Percentiles rank a stretch among this genome's conserved stretches.
Evolutionary conservation across 2,888 invertebrate genomes (phyloP).

Genomic region (Eurytoma adleriae): DNA sequence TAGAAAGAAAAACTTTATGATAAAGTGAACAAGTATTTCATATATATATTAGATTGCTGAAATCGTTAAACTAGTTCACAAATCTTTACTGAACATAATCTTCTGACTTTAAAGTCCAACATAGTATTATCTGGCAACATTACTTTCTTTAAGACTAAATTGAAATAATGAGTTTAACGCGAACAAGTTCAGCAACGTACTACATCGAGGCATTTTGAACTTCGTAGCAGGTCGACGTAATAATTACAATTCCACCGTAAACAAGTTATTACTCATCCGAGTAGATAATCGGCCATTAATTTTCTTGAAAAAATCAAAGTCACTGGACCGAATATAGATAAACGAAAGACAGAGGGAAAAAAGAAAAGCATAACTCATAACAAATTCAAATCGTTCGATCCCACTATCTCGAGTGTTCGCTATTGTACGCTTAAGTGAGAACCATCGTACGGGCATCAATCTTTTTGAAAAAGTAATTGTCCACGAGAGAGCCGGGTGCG

Average conservation of each 20-base stretch:
- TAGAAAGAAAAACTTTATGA: too few species aligned
- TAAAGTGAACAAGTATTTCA: too few species aligned
- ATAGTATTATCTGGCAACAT: too few species aligned
- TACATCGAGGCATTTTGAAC: conserved; percentile 18
- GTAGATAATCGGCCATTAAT: conserved; percentile 14
- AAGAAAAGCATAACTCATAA: not conserved
- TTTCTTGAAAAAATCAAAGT: conserved; percentile 24
- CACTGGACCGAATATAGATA: not conserved
- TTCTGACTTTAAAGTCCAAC: too few species aligned
- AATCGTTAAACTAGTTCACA: too few species aligned
- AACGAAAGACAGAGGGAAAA: not conserved
- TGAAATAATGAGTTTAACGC: too few species aligned
- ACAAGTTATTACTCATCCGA: conserved; percentile 22
- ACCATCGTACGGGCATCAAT: conserved; percentile 30
- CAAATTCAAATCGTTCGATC: conserved; percentile 32
- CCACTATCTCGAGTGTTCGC: conserved; percentile 13
- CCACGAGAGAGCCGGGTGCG: not conserved
- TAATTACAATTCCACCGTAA: conserved; percentile 37
- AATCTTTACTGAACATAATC: too few species aligned
- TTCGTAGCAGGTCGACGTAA: not conserved
- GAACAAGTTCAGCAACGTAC: not conserved
- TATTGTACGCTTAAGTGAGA: conserved; percentile 26
- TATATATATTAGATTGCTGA: too few species aligned
- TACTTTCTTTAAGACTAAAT: too few species aligned
- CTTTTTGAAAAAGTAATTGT: conserved; percentile 15